Evolutionary conservation across 2,797 vertebrate species (phyloP).

Genomic region (Numenius phaeopus): DNA sequence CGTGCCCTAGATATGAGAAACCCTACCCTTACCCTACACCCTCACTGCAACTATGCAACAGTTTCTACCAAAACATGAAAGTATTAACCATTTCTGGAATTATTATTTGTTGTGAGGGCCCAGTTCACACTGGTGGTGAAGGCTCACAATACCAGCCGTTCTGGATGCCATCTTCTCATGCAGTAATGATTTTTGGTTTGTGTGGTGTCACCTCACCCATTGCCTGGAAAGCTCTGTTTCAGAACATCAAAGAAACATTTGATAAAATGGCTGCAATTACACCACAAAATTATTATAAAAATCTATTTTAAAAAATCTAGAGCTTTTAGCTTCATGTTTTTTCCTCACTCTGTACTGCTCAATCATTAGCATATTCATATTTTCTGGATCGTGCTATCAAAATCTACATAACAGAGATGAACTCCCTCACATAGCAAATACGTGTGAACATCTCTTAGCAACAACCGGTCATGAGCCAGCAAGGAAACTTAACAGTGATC

Average conservation of each 20-base stretch:
- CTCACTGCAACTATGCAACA: not conserved
- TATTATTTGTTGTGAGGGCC: not conserved
- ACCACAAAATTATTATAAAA: not conserved
- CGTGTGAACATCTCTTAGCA: conserved; percentile 65
- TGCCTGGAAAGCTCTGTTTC: not conserved
- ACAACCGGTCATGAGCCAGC: conserved; percentile 43
- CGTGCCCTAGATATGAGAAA: not conserved
- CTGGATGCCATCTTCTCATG: not conserved
- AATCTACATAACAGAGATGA: conserved; percentile 66
- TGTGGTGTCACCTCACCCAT: not conserved
- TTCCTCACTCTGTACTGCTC: not conserved
- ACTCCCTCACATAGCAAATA: conserved; percentile 59
- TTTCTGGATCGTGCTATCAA: conserved; percentile 65
- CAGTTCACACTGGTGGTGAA: not conserved
- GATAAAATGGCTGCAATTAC: not conserved
- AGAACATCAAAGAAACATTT: not conserved
- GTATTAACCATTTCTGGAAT: not conserved
- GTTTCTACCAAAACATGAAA: not conserved
- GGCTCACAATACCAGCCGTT: not conserved
- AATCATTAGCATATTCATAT: conserved; percentile 67
- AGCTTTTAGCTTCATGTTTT: not conserved
- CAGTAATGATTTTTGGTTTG: not conserved
- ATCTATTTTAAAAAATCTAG: not conserved
- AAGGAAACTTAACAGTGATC: conserved; percentile 64
- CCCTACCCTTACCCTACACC: accelerated